These are phyloP conservation scores for Tenebrio molitor DNA, from an alignment of 1,140 invertebrate genomes.

Conservation along the genomic window DNA sequence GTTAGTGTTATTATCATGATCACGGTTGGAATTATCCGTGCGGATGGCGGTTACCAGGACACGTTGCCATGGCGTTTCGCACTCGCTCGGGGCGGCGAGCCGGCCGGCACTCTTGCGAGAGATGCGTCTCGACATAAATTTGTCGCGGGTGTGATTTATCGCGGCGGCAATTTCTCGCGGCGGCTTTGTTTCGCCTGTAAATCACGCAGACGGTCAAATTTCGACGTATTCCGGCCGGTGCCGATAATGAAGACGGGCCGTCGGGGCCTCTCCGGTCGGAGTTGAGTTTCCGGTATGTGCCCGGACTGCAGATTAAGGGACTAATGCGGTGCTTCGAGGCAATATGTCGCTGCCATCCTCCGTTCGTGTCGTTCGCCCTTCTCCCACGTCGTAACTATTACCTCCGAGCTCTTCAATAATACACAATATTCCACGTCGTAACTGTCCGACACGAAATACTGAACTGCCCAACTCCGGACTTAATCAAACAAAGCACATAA, in stretches of 20 bases:
- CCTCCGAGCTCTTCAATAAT: constrained; percentile 29
- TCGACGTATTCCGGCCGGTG: not conserved
- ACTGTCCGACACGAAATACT: constrained; percentile 25
- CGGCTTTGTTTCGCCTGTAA: not conserved
- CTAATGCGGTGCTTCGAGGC: constrained; percentile 4
- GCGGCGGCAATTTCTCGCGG: not conserved
- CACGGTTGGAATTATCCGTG: no score
- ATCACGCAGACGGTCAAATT: not conserved
- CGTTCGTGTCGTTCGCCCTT: constrained; percentile 1
- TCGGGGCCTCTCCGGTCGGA: not conserved
- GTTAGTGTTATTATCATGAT: no score
- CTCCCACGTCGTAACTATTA: constrained; percentile 15
- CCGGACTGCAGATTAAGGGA: constrained; percentile 14
- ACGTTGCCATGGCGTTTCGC: not conserved
- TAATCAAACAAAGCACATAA: constrained; percentile 35
- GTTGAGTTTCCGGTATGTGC: constrained; percentile 6
- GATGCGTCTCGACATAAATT: no score
- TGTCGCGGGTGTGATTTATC: no score
- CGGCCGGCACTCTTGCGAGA: no score
- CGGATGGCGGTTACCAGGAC: not conserved
- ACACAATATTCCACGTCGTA: constrained; percentile 31
- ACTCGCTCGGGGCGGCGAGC: no score
- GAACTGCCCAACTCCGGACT: constrained; percentile 1
- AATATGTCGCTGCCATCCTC: constrained; percentile 17
- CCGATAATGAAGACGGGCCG: constrained; percentile 10